Conservation (phyloP, 37 sponge, comb jelly and placozoan species). For the Sycon ciliatum region DNA sequence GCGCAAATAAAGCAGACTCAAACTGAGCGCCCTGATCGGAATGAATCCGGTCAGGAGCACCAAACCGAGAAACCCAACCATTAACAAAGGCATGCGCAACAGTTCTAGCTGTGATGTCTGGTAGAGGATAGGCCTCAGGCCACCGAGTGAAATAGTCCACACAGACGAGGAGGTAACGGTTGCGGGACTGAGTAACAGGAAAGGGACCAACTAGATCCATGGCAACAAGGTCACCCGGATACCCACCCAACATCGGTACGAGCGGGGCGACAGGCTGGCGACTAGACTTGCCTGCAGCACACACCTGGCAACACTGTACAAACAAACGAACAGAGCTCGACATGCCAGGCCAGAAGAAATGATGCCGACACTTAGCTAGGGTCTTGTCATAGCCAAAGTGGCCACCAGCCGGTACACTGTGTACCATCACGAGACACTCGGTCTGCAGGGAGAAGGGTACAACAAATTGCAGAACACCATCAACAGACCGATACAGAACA, state of each 20-base stretch:
- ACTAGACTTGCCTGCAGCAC: slow-evolving; percentile 12
- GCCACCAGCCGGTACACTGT: slow-evolving; percentile 19
- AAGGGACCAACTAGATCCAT: slow-evolving; percentile 44
- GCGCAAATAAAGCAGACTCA: too few species aligned
- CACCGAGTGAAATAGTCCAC: slow-evolving; percentile 62
- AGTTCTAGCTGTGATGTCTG: slow-evolving; percentile 41
- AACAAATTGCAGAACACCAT: slow-evolving; percentile 13
- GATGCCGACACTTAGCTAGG: not conserved
- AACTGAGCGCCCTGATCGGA: slow-evolving; percentile 27
- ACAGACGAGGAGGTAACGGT: slow-evolving; percentile 44
- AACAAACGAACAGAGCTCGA: not conserved
- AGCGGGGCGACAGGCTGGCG: slow-evolving; percentile 13
- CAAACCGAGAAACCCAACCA: slow-evolving; percentile 10
- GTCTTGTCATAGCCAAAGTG: slow-evolving; percentile 27
- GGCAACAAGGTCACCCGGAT: slow-evolving; percentile 30
- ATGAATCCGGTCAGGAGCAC: slow-evolving; percentile 19
- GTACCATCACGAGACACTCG: slow-evolving; percentile 14
- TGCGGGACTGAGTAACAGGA: slow-evolving; percentile 23
- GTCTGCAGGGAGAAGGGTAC: not conserved
- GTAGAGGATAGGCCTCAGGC: slow-evolving; percentile 57
- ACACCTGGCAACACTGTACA: slow-evolving; percentile 16
- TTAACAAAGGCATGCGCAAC: slow-evolving; percentile 27
- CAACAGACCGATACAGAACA: too few species aligned
- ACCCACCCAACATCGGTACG: slow-evolving; percentile 1
- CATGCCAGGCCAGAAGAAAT: slow-evolving; percentile 28